A percentile compares a stretch with the other conserved stretches of the same genome.
Conservation (phyloP, 2,797 vertebrate species). For the Tamandua tetradactyla region DNA sequence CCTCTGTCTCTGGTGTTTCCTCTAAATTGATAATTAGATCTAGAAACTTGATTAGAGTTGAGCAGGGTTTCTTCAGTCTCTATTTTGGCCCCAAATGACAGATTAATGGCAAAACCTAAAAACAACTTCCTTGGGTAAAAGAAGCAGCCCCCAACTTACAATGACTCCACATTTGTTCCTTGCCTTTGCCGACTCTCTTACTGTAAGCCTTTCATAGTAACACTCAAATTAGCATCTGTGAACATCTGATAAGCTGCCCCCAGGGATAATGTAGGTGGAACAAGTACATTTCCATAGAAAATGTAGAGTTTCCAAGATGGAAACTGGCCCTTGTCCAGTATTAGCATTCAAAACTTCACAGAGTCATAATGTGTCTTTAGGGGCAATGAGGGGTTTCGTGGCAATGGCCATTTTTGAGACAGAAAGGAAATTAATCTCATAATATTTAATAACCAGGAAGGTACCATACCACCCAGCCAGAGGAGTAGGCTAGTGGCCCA, state of each 20-base stretch:
- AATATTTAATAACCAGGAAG: not conserved
- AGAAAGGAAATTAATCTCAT: no score
- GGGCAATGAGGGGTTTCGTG: not conserved
- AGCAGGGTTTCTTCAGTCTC: not conserved
- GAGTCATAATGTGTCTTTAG: not conserved
- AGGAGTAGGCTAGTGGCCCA: no score
- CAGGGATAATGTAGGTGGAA: not conserved
- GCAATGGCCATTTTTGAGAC: not conserved
- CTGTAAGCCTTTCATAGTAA: not conserved
- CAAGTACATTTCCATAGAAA: conserved; percentile 39
- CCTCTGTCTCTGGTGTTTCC: no score
- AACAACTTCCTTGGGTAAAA: not conserved
- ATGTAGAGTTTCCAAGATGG: not conserved
- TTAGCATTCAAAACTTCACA: not conserved
- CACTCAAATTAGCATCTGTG: not conserved
- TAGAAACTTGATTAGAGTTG: not conserved
- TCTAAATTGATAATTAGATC: no score
- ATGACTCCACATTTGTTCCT: not conserved
- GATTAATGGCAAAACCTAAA: not conserved
- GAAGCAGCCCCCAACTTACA: not conserved
- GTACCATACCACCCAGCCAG: not conserved
- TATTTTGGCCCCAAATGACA: not conserved
- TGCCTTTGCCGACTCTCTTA: not conserved
- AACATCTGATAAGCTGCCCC: not conserved
- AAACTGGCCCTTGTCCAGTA: not conserved